These are phyloP conservation scores for Palythoa grandiflora DNA, from an alignment of 92 coral and sea anemone species.

Conservation along the genomic window DNA sequence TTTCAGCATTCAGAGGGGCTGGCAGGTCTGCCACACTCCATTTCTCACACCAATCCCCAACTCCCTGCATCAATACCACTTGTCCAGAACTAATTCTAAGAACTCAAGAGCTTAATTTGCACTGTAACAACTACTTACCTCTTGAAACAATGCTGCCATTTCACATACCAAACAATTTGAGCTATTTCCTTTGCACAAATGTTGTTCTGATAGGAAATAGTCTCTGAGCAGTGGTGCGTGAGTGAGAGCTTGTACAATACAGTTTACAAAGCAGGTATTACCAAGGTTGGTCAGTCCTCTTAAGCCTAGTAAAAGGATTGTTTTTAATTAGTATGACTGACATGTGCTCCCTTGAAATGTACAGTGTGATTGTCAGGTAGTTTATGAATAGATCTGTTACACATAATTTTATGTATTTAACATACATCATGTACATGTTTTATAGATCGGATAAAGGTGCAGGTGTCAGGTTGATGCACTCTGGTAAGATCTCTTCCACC, in stretches of 20 bases:
- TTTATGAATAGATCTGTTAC: too few species aligned
- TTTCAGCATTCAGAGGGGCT: too few species aligned
- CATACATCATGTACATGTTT: too few species aligned
- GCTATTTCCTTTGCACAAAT: constrained; percentile 83
- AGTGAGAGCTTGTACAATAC: constrained; percentile 95
- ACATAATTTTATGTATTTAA: too few species aligned
- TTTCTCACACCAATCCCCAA: not conserved
- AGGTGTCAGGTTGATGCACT: too few species aligned
- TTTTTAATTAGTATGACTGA: not conserved
- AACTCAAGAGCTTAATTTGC: not conserved
- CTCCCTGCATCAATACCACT: not conserved
- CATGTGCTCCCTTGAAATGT: too few species aligned
- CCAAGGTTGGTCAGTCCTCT: constrained; percentile 97
- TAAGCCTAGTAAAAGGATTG: constrained; percentile 69
- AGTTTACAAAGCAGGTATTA: constrained; percentile 98
- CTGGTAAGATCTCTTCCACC: too few species aligned
- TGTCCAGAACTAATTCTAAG: not conserved
- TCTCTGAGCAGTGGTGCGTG: constrained; percentile 96
- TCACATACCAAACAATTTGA: constrained; percentile 94
- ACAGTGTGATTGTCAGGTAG: too few species aligned
- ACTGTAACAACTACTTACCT: constrained; percentile 61
- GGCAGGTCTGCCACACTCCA: not conserved
- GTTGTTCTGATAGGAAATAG: constrained; percentile 96
- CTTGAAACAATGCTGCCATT: constrained; percentile 95
- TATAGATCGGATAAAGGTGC: too few species aligned